These are phyloP conservation scores for Hartigia nigra DNA, from an alignment of 2,888 invertebrate species.

Conservation along the genomic window DNA sequence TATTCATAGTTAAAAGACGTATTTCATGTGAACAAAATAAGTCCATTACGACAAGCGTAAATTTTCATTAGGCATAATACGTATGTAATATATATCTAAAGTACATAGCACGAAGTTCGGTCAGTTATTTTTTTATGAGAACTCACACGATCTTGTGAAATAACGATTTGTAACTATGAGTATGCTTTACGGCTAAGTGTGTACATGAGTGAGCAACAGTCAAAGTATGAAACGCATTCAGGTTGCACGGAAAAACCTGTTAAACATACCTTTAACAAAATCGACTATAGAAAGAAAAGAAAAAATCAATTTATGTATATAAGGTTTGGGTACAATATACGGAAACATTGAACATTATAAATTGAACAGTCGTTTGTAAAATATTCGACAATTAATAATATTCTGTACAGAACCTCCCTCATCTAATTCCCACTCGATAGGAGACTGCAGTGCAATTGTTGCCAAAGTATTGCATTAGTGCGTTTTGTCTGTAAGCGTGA, in stretches of 20 bases:
- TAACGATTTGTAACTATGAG: not conserved
- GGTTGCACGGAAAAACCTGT: not conserved
- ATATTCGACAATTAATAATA: not conserved
- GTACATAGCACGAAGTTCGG: not conserved
- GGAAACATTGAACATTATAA: not conserved
- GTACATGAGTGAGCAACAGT: not conserved
- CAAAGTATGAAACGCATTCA: not conserved
- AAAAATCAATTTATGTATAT: not conserved
- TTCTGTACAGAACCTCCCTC: not conserved
- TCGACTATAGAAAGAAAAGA: not conserved
- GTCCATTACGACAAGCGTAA: not conserved
- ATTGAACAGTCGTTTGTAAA: not conserved
- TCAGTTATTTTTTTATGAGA: not conserved
- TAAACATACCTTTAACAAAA: not conserved
- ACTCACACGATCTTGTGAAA: not conserved
- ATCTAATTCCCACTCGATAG: not conserved
- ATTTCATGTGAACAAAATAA: not conserved
- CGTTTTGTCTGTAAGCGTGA: not conserved
- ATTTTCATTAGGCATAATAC: not conserved
- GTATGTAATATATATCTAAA: not conserved
- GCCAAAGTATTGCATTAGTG: not conserved
- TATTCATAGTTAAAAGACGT: not conserved
- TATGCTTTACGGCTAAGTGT: not conserved
- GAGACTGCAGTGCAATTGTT: not conserved
- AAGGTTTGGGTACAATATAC: not conserved